These are phyloP conservation scores for Scolopax rusticola DNA, from an alignment of 2,797 vertebrate species.

Conservation along the genomic window DNA sequence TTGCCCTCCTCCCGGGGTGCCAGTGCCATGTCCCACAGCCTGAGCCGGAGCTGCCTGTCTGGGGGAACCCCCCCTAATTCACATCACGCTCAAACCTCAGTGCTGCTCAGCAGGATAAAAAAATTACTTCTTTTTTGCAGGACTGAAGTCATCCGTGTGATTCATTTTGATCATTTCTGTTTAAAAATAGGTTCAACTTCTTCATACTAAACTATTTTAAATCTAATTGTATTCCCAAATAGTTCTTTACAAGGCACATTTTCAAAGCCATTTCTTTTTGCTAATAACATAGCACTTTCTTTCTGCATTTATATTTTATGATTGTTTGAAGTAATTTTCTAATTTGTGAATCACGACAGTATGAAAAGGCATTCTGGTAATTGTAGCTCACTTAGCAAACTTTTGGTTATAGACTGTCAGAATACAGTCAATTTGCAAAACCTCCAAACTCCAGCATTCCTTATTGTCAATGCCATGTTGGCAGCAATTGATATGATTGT, in stretches of 20 bases:
- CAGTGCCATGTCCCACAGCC: background rate
- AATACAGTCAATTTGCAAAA: background rate
- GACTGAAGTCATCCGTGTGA: slow-evolving; percentile 35
- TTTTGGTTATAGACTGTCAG: background rate
- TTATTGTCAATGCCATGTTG: rapidly evolving
- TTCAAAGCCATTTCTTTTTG: background rate
- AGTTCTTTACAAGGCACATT: slow-evolving; percentile 7
- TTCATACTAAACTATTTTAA: slow-evolving; percentile 5
- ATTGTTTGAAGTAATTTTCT: slow-evolving; percentile 46
- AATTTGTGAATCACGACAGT: slow-evolving; percentile 34
- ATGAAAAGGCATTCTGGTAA: background rate
- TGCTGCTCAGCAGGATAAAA: background rate
- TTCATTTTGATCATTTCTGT: slow-evolving; percentile 33
- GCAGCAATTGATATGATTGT: rapidly evolving
- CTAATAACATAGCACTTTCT: background rate
- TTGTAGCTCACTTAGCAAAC: background rate
- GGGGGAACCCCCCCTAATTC: background rate
- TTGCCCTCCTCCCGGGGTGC: rapidly evolving
- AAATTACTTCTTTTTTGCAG: background rate
- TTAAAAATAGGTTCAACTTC: slow-evolving; percentile 40
- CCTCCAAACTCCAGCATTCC: background rate
- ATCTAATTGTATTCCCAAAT: slow-evolving; percentile 28
- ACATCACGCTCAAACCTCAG: background rate
- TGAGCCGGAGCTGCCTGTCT: background rate
- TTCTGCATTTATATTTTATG: background rate